Evolutionary conservation across 1,140 invertebrate genomes (phyloP), one percentile per base, ranked within the genome.

Genomic region (Vanessa tameamea): DNA sequence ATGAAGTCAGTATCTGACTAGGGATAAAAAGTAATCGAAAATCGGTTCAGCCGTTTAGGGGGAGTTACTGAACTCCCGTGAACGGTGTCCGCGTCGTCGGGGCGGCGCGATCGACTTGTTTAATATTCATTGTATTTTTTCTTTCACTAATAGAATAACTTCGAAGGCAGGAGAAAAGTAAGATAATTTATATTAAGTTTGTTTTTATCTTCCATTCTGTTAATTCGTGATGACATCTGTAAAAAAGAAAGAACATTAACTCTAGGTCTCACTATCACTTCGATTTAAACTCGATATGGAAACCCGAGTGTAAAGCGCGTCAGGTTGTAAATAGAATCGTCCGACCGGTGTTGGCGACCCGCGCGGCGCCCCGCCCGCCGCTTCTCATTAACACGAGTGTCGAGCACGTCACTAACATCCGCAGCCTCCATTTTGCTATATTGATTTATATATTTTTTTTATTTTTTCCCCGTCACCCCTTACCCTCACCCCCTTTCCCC

Each of bases 361-460:
- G 15, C 51, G 51, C 23, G 37, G 53, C 20, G 3, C 6, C n/a
- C n/a, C 73, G 71, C 75, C 31, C 48, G 64, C 73, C 72, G 79
- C 81, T 83, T 82, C 71, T 53, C 72, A 64, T 72, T 80, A 75
- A 82, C 76, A 64, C 51, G 71, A 77, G 76, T 72, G 77, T 78
- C 69, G 12, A 71, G 83, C 82, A 83, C 81, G 79, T 82, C 61
- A 88, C 83, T 87, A 87, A 85, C 82, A 73, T 68, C 76, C 23
- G 12, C 47, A 15, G 67, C 51, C 53, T 37, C 48, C 68, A 47
- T 26, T 53, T 43, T 26, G 81, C 80, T 86, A 83, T 78, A 78
- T 83, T 88, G 77, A 88, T 85, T 79, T 80, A 78, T 83, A 77
- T 81, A 81, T 85, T 78, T 78, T 83, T 80, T 81, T 75, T 76